These are phyloP conservation scores for Tetragonula carbonaria DNA, from an alignment of 2,888 invertebrate species.

Conservation along the genomic window DNA sequence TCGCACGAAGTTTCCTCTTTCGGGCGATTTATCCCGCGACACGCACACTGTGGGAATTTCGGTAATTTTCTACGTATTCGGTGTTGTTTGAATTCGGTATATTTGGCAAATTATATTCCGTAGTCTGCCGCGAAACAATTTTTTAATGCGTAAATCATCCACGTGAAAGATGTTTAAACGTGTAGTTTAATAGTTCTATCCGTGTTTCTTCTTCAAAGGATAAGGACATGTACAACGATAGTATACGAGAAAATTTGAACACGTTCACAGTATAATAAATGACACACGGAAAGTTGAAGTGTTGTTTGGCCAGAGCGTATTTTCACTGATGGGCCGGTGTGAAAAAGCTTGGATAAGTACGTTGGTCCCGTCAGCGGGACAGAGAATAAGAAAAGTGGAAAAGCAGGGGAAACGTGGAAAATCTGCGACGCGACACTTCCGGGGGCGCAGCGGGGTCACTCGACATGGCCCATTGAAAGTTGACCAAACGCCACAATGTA, in stretches of 20 bases:
- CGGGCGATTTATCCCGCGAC: constrained; percentile 12
- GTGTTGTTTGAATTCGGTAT: too few relatives aligned
- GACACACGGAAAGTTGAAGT: not conserved
- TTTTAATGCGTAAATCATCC: too few relatives aligned
- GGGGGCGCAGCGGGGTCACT: constrained; percentile 60
- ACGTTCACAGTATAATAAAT: too few relatives aligned
- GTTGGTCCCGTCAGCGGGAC: constrained; percentile 9
- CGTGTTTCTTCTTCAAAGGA: too few relatives aligned
- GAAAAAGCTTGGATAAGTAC: constrained; percentile 21
- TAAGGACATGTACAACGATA: not conserved
- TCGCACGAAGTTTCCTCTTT: constrained; percentile 20
- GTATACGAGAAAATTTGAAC: not conserved
- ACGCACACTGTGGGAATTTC: constrained; percentile 56
- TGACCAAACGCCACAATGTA: constrained; percentile 71
- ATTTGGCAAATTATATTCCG: too few relatives aligned
- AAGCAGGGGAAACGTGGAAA: constrained; percentile 46
- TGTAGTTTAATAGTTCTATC: too few relatives aligned
- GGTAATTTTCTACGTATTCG: constrained; percentile 25
- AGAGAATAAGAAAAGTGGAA: constrained; percentile 22
- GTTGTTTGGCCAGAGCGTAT: too few relatives aligned
- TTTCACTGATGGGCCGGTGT: not conserved
- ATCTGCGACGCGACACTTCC: constrained; percentile 48
- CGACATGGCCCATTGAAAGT: constrained; percentile 66
- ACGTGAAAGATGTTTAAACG: too few relatives aligned
- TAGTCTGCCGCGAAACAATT: too few relatives aligned